Evolutionary conservation across 2,797 vertebrate genomes (phyloP), one percentile per base, ranked within the genome.

Genomic region (Epinephelus malabaricus): DNA sequence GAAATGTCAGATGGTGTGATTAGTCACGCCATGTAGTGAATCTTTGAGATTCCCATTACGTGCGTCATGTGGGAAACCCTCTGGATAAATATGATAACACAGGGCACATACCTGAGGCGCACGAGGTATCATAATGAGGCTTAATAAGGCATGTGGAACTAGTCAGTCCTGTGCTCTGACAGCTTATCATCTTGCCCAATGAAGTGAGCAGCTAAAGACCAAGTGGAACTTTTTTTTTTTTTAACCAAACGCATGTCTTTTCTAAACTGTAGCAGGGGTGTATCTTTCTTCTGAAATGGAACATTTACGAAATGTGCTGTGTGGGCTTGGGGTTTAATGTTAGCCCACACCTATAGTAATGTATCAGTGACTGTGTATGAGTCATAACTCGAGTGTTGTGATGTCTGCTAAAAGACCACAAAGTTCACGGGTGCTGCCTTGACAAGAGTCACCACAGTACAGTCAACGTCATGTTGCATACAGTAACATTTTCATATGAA

Each of bases 271-370:
- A 62, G 73, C 78, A 68, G 81, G 74, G 18, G 13, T 75, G 1
- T 7, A 0, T 11, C 1, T 55, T 72, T 75, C 8, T 59, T 50
- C 25, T 67, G 23, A 55, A 81, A 69, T 73, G 89, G 90, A 91
- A 91, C 66, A 19, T 55, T 63, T 88, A 38, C 64, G 17, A 71
- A 70, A 55, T 43, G 50, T 53, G 40, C 6, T 47, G 53, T 73
- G 90, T 91, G 81, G 85, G 89, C 38, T 72, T 23, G 4, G 2
- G 9, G 27, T 78, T 60, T 68, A 66, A 66, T 0, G 23, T 61
- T 11, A 61, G n/a, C 84, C 73, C 84, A 89, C 88, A 78, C 2
- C 19, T 79, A 38, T 47, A 72, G 77, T 76, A 65, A 54, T 70
- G 72, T 25, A 62, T 64, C 59, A 59, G 6, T 38, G 14, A 34